phyloP scores from a whole-genome alignment of 2,888 invertebrate genomes.

The Corbicula japonica region DNA sequence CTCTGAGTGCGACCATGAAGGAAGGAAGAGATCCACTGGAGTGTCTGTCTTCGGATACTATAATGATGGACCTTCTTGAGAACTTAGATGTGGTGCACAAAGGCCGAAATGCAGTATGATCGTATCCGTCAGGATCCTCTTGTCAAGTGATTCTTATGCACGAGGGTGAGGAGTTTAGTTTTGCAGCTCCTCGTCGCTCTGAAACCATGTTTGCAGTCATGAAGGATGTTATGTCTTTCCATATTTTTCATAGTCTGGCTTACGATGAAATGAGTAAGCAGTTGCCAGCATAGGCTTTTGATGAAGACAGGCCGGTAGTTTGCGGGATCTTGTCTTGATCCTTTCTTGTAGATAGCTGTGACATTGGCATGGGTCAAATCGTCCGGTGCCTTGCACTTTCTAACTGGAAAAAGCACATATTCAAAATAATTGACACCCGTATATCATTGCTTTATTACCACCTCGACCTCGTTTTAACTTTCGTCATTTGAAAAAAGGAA shows the following conservation, averaged over 20 bases:
- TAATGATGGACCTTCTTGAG: constrained; percentile 36
- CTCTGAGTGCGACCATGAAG: constrained; percentile 26
- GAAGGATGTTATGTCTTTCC: not conserved
- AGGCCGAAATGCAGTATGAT: constrained; percentile 29
- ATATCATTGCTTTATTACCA: no score
- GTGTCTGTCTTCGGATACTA: constrained; percentile 28
- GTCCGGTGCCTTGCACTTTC: no score
- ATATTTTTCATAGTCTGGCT: constrained; percentile 22
- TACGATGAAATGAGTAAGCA: constrained; percentile 25
- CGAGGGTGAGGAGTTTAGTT: constrained; percentile 22
- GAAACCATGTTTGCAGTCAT: constrained; percentile 13
- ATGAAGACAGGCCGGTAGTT: constrained; percentile 40
- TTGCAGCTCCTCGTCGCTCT: constrained; percentile 17
- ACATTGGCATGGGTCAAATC: constrained; percentile 38
- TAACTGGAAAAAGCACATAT: no score
- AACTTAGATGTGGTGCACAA: constrained; percentile 30
- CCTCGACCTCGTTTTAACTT: no score
- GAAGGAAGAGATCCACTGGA: constrained; percentile 27
- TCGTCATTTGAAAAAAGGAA: no score
- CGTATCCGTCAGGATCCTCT: constrained; percentile 30
- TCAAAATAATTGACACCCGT: no score
- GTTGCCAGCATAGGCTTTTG: constrained; percentile 29
- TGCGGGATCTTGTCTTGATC: constrained; percentile 22
- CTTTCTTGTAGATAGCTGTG: constrained; percentile 39
- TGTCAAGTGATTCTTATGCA: constrained; percentile 32